phyloP scores from a whole-genome alignment of 2,888 invertebrate genomes.

The Trypoxylon attenuatum region DNA sequence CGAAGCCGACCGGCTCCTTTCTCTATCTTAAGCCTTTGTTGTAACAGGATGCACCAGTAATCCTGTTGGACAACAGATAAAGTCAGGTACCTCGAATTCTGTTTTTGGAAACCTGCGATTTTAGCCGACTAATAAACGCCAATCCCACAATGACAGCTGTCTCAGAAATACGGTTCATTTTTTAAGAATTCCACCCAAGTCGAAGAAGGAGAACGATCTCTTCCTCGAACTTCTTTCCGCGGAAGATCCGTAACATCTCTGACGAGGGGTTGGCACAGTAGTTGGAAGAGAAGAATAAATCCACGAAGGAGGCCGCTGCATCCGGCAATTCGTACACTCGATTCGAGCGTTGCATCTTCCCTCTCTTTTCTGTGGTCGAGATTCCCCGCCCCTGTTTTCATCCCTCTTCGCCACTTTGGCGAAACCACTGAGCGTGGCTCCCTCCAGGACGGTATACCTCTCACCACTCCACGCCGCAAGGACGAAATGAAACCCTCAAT shows the following conservation, averaged over 20 bases:
- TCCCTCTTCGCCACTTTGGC: slow-evolving; percentile 35
- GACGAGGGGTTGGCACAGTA: slow-evolving; percentile 19
- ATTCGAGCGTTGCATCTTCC: slow-evolving; percentile 33
- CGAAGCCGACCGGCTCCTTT: background rate
- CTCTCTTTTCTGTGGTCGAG: slow-evolving; percentile 9
- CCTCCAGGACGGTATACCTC: background rate
- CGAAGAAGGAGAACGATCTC: background rate
- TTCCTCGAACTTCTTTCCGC: background rate
- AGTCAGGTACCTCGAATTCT: background rate
- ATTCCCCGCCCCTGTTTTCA: slow-evolving; percentile 5
- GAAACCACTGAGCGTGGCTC: slow-evolving; percentile 17
- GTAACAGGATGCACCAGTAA: background rate
- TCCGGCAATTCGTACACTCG: slow-evolving; percentile 34
- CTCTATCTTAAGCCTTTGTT: background rate
- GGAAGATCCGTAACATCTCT: slow-evolving; percentile 29
- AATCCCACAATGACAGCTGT: too few relatives aligned
- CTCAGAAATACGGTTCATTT: too few relatives aligned
- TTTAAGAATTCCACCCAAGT: too few relatives aligned
- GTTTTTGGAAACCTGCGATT: too few relatives aligned
- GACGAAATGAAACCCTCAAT: slow-evolving; percentile 74
- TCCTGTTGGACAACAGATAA: background rate
- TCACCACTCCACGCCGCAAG: slow-evolving; percentile 47
- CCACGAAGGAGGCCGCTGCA: slow-evolving; percentile 39
- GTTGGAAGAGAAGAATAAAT: slow-evolving; percentile 42
- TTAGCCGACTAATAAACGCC: too few relatives aligned